phyloP scores from a whole-genome alignment of 1,140 invertebrate species.

The Polyergus mexicanus region DNA sequence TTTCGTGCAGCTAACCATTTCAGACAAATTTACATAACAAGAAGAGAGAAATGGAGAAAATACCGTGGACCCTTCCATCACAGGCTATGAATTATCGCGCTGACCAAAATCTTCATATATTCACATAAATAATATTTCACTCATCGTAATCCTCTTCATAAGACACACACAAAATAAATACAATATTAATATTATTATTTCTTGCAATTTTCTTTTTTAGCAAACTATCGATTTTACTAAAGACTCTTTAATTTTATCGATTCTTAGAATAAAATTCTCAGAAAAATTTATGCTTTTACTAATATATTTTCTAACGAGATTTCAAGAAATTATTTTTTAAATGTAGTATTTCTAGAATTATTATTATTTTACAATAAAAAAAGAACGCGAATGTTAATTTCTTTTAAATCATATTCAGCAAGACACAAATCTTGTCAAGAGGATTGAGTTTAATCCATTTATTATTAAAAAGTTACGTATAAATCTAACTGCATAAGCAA shows the following conservation, averaged over 20 bases:
- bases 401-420: background rate
- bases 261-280: background rate
- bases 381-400: background rate
- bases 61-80: conserved; percentile 15
- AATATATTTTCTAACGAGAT: background rate
- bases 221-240: background rate
- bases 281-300: background rate
- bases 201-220: background rate
- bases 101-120: conserved; percentile 10
- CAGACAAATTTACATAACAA: conserved; percentile 52
- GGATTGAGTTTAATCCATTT: background rate
- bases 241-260: background rate
- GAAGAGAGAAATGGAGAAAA: conserved; percentile 42
- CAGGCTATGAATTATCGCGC: conserved; percentile 10
- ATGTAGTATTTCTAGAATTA: background rate
- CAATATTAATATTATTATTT: conserved; percentile 14
- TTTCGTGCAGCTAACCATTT: conserved; percentile 29
- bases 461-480: background rate
- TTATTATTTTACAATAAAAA: background rate
- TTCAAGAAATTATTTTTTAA: background rate
- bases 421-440: background rate
- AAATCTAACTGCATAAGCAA: conserved; percentile 1
- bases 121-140: conserved; percentile 31
- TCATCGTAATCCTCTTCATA: background rate
- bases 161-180: conserved; percentile 22